Conservation (phyloP, 2,113 vertebrate genomes). For the Anarhynchus alexandrinus region DNA sequence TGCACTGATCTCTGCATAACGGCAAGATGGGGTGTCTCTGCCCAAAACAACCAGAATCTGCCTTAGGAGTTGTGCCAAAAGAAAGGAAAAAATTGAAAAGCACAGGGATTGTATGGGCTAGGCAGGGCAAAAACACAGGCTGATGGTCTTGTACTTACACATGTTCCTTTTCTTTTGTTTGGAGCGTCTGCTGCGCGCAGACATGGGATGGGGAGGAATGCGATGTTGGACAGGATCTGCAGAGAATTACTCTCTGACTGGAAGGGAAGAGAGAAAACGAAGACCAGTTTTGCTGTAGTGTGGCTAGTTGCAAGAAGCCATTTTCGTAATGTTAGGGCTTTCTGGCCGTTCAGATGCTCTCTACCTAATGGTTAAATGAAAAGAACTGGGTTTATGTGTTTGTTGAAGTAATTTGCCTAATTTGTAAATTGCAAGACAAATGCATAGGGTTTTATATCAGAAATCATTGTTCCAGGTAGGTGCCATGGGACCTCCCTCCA, state of each 20-base stretch:
- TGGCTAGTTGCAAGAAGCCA: background rate
- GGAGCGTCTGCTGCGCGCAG: background rate
- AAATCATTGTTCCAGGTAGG: background rate
- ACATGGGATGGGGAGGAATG: background rate
- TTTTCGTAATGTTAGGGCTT: background rate
- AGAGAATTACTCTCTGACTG: background rate
- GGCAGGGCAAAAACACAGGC: background rate
- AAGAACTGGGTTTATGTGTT: background rate
- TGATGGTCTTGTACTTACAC: background rate
- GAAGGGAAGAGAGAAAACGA: background rate
- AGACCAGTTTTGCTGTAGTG: background rate
- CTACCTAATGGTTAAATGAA: background rate
- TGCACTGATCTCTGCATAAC: background rate
- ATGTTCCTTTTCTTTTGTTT: background rate
- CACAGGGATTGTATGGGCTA: background rate
- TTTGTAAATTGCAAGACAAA: background rate
- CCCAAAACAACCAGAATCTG: background rate
- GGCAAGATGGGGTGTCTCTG: accelerated
- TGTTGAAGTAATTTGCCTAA: background rate
- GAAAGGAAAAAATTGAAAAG: background rate
- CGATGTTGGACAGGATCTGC: background rate
- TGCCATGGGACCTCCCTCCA: background rate
- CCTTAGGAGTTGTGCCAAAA: background rate
- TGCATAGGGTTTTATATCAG: background rate
- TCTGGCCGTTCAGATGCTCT: background rate